Evolutionary conservation across 1,140 invertebrate species (phyloP).

Genomic region (Diabrotica undecimpunctata): DNA sequence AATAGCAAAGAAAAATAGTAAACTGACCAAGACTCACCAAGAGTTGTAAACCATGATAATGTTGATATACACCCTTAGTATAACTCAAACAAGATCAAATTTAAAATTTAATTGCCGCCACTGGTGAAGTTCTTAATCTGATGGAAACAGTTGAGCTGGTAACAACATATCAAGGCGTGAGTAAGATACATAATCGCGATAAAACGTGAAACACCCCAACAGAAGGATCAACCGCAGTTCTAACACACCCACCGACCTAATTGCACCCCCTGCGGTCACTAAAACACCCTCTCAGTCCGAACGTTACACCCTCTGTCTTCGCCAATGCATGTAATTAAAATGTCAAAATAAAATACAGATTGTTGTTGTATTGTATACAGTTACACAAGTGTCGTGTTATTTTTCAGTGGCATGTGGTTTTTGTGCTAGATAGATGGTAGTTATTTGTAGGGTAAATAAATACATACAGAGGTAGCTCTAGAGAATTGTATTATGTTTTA

Average conservation of each 20-base stretch:
- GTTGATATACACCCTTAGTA: too few species aligned
- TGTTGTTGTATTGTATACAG: not conserved
- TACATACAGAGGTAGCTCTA: too few species aligned
- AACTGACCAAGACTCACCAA: too few species aligned
- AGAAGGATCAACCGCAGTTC: conserved; percentile 7
- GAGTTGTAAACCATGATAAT: too few species aligned
- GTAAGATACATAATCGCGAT: not conserved
- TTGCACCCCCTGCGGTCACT: conserved; percentile 1
- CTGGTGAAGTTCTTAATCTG: too few species aligned
- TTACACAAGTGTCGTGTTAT: not conserved
- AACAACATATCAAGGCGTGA: not conserved
- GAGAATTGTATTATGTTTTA: too few species aligned
- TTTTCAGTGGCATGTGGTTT: not conserved
- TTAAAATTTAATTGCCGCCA: too few species aligned
- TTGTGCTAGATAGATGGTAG: too few species aligned
- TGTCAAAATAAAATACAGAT: conserved; percentile 1
- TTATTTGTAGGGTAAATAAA: too few species aligned
- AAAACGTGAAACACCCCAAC: not conserved
- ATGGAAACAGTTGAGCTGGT: too few species aligned
- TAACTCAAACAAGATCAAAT: too few species aligned
- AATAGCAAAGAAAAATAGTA: too few species aligned
- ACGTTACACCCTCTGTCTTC: conserved; percentile 7
- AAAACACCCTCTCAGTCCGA: not conserved
- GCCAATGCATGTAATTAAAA: conserved; percentile 9
- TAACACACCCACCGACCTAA: not conserved